Conservation (phyloP, 2,113 vertebrate genomes). For the Cyanistes caeruleus region DNA sequence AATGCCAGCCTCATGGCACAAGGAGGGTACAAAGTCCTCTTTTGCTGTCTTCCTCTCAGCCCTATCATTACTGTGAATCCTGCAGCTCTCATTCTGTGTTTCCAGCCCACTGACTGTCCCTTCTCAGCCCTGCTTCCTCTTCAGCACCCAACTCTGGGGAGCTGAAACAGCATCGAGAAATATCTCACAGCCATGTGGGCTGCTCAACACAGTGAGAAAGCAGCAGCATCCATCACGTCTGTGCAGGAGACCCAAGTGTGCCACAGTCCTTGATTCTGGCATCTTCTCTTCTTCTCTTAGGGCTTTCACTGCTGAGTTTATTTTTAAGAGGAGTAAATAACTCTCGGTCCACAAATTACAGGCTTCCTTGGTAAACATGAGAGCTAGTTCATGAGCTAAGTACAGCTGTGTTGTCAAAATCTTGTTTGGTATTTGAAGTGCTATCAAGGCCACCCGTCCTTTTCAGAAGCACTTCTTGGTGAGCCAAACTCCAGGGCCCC, state of each 20-base stretch:
- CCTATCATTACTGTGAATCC: background rate
- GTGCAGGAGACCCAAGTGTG: background rate
- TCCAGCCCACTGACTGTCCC: background rate
- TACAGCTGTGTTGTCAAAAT: conserved; percentile 6
- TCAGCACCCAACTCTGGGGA: background rate
- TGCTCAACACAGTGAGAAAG: background rate
- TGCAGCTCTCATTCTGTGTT: background rate
- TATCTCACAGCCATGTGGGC: background rate
- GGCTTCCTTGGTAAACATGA: background rate
- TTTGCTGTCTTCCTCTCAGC: background rate
- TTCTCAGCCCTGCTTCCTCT: background rate
- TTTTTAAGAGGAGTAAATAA: conserved; percentile 48
- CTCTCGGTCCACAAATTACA: conserved; percentile 25
- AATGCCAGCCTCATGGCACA: background rate
- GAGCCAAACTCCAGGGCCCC: background rate
- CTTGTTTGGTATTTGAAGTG: background rate
- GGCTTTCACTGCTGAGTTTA: background rate
- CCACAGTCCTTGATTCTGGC: background rate
- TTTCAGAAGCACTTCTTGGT: background rate
- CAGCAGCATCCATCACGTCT: background rate
- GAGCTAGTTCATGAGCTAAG: background rate
- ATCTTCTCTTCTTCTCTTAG: background rate
- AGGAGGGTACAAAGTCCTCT: background rate
- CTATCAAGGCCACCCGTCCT: background rate
- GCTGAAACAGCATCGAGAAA: background rate